Percentiles rank a stretch among this genome's conserved stretches.
phyloP scores from a whole-genome alignment of 2,113 vertebrate genomes.

The Pteropus alecto region DNA sequence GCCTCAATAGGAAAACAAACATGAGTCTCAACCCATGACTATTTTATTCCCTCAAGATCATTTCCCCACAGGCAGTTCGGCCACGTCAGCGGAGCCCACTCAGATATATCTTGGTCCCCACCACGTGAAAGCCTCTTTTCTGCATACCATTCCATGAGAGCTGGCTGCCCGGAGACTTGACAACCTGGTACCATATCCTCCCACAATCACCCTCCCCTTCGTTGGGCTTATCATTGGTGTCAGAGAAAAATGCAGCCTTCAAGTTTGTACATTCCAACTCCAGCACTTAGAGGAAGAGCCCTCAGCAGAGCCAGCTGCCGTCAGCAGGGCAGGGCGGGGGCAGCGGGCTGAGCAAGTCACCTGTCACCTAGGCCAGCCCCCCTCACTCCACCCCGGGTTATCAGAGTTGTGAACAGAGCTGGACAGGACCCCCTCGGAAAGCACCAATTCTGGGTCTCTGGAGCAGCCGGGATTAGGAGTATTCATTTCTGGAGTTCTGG shows the following conservation, averaged over 20 bases:
- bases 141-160: constrained; percentile 26
- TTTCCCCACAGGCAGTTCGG: neutral
- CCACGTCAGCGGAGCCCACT: neutral
- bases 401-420: neutral
- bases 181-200: constrained; percentile 81
- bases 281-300: neutral
- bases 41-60: constrained; percentile 2
- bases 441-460: neutral
- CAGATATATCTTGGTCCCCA: neutral
- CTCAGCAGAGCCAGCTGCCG: neutral
- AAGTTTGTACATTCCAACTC: constrained; percentile 66
- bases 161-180: constrained; percentile 68
- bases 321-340: neutral
- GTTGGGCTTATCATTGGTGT: constrained; percentile 82
- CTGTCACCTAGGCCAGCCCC: neutral
- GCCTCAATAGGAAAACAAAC: neutral
- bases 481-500: neutral
- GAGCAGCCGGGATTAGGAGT: neutral
- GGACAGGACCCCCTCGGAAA: neutral
- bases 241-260: constrained; percentile 82
- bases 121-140: neutral
- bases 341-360: neutral
- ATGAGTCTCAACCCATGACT: neutral
- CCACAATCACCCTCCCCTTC: constrained; percentile 40
- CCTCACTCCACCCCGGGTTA: neutral